Conservation (phyloP, 2,113 vertebrate species). For the Cynoglossus semilaevis region DNA sequence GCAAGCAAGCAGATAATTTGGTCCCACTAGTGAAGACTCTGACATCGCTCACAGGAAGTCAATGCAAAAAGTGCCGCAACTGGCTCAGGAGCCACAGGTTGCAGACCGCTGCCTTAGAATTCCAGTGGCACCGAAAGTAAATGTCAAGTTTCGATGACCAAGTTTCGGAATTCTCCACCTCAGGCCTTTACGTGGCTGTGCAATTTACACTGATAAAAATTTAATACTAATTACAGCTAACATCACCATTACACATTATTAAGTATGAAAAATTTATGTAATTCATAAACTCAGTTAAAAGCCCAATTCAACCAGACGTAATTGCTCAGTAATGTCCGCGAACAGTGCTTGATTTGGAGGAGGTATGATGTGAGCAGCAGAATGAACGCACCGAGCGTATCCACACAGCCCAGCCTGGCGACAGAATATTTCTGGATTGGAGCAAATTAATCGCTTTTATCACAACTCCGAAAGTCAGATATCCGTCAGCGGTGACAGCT, state of each 20-base stretch:
- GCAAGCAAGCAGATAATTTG: too few relatives aligned
- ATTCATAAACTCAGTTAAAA: conserved; percentile 41
- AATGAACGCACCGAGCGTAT: conserved; percentile 25
- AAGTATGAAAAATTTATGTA: conserved; percentile 47
- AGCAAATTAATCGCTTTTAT: conserved; percentile 44
- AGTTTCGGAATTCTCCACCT: not conserved
- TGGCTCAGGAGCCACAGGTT: too few relatives aligned
- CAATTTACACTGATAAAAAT: conserved; percentile 39
- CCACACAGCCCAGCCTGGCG: conserved; percentile 31
- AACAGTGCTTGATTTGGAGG: conserved; percentile 10
- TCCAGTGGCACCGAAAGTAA: too few relatives aligned
- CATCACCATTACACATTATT: conserved; percentile 48
- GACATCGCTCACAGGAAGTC: too few relatives aligned
- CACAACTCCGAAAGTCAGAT: conserved; percentile 33
- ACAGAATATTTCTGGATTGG: conserved; percentile 60
- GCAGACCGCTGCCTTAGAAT: too few relatives aligned
- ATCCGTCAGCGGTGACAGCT: conserved; percentile 47
- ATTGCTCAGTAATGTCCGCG: conserved; percentile 8
- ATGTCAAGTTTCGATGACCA: not conserved
- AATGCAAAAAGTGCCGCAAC: too few relatives aligned
- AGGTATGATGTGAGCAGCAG: conserved; percentile 22
- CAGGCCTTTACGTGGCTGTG: conserved; percentile 16
- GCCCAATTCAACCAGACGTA: conserved; percentile 4
- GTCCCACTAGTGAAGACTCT: too few relatives aligned
- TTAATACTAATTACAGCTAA: conserved; percentile 58